phyloP scores from a whole-genome alignment of 2,113 vertebrate species.

The Tautogolabrus adspersus region DNA sequence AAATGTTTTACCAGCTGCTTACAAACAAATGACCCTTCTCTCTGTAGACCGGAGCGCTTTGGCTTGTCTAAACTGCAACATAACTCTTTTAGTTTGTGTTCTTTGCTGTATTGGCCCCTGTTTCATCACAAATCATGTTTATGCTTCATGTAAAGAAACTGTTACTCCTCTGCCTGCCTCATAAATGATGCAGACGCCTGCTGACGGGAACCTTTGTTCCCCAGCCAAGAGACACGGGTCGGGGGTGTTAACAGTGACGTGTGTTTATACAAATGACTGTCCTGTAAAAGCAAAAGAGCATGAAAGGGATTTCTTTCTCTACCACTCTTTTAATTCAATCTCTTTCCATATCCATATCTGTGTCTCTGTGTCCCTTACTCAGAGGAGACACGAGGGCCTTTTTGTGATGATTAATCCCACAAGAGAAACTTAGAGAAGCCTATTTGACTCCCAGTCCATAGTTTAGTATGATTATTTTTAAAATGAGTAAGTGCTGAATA shows the following conservation, averaged over 20 bases:
- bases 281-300: background rate
- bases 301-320: background rate
- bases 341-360: background rate
- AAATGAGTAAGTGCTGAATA: background rate
- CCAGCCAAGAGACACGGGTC: conserved; percentile 29
- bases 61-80: background rate
- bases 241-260: conserved; percentile 30
- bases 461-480: too few relatives aligned
- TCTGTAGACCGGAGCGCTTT: background rate
- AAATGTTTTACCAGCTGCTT: background rate
- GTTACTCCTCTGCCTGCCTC: conserved; percentile 17
- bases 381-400: background rate
- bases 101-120: conserved; percentile 3
- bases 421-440: too few relatives aligned
- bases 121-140: conserved; percentile 44
- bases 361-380: background rate
- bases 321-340: background rate
- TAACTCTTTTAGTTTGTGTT: conserved; percentile 22
- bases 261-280: conserved; percentile 1
- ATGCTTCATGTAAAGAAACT: conserved; percentile 20
- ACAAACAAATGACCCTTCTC: background rate
- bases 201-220: conserved; percentile 37
- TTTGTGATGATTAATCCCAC: conserved; percentile 38
- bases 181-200: conserved; percentile 16
- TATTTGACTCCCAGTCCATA: too few relatives aligned